A percentile compares a stretch with the other conserved stretches of the same genome.
These are phyloP conservation scores for Xenopus laevis DNA, from an alignment of 2,113 vertebrate genomes.

Conservation along the genomic window DNA sequence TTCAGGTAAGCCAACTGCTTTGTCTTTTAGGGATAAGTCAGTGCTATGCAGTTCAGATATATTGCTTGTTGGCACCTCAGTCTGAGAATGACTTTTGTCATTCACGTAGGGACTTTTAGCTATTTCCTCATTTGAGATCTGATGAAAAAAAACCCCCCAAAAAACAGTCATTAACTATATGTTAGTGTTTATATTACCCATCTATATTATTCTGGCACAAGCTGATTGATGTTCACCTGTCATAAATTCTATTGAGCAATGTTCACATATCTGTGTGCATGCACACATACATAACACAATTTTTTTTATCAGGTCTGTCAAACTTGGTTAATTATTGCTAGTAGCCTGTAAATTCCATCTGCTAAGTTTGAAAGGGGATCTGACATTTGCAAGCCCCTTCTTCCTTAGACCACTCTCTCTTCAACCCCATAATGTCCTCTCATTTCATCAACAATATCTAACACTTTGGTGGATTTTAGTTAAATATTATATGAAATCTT, in stretches of 20 bases:
- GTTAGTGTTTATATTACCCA: neutral
- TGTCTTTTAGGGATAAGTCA: neutral
- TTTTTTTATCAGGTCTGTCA: neutral
- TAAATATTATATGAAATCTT: too few relatives aligned
- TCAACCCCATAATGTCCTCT: too few relatives aligned
- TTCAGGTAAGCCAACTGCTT: neutral
- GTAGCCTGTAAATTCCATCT: too few relatives aligned
- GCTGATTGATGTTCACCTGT: neutral
- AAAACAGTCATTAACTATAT: neutral
- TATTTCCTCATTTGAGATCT: conserved; percentile 10
- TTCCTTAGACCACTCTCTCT: neutral
- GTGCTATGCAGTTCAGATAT: neutral
- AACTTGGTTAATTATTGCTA: conserved; percentile 17
- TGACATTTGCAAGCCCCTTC: too few relatives aligned
- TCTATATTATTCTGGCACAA: neutral
- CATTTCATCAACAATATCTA: too few relatives aligned
- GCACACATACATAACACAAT: neutral
- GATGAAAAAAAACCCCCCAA: neutral
- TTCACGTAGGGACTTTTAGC: neutral
- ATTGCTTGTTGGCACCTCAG: neutral
- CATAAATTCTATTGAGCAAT: conserved; percentile 13
- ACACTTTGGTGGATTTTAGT: too few relatives aligned
- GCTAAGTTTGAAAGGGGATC: too few relatives aligned
- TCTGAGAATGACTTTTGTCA: neutral
- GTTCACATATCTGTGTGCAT: conserved; percentile 7